Evolutionary conservation across 2,888 invertebrate genomes (phyloP).

Genomic region (Eupithecia subumbrata): DNA sequence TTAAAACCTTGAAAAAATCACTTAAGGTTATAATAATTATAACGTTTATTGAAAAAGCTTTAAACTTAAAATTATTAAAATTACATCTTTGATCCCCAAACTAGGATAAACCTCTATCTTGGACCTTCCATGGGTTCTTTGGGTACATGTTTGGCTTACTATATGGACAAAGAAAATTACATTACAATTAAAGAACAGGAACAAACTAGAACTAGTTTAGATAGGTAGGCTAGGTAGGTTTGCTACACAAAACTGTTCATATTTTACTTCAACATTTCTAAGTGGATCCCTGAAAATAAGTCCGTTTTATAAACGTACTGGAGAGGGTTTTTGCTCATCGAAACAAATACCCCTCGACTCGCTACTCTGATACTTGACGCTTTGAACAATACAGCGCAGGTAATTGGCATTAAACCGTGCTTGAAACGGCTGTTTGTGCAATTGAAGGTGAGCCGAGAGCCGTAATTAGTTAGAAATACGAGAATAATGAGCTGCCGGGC

Average conservation of each 20-base stretch:
- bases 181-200: too few species aligned
- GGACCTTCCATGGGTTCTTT: too few species aligned
- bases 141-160: too few species aligned
- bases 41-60: too few species aligned
- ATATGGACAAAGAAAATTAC: too few species aligned
- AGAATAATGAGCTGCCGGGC: slow-evolving; percentile 44
- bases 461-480: slow-evolving; percentile 72
- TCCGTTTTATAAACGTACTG: not conserved
- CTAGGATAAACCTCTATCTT: too few species aligned
- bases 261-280: not conserved
- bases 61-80: too few species aligned
- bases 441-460: slow-evolving; percentile 51
- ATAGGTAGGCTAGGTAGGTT: too few species aligned
- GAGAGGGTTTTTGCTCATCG: slow-evolving; percentile 46
- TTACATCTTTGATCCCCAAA: too few species aligned
- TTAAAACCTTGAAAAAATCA: too few species aligned
- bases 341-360: slow-evolving; percentile 53
- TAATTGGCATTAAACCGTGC: slow-evolving; percentile 74
- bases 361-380: slow-evolving; percentile 61
- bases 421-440: slow-evolving; percentile 66
- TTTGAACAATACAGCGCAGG: slow-evolving; percentile 67
- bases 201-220: too few species aligned
- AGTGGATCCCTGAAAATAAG: not conserved
- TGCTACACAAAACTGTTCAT: not conserved
- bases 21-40: too few species aligned